phyloP scores from a whole-genome alignment of 2,888 invertebrate genomes.

The Diaphora mendica region DNA sequence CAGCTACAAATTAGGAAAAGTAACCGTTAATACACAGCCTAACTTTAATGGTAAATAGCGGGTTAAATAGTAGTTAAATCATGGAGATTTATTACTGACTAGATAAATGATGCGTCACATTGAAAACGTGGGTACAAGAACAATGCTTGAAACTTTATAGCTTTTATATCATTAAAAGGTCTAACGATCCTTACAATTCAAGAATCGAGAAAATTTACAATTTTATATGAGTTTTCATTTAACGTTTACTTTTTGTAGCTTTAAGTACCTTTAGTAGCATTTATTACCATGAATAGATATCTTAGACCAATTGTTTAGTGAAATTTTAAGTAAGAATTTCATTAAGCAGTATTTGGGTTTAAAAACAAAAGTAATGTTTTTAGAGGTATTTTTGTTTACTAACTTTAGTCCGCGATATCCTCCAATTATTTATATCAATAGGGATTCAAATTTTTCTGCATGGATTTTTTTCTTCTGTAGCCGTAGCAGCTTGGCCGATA shows the following conservation, averaged over 20 bases:
- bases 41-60: constrained; percentile 31
- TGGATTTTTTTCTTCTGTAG: neutral
- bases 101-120: constrained; percentile 31
- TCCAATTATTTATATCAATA: neutral
- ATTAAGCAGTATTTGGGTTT: neutral
- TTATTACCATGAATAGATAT: neutral
- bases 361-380: neutral
- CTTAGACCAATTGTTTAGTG: neutral
- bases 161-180: constrained; percentile 19
- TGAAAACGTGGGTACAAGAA: constrained; percentile 17
- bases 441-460: neutral
- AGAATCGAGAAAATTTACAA: neutral
- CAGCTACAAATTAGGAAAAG: constrained; percentile 44
- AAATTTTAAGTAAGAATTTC: neutral
- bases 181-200: neutral
- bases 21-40: constrained; percentile 33
- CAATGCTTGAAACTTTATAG: constrained; percentile 30
- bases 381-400: neutral
- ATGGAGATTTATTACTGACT: constrained; percentile 39
- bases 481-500: neutral
- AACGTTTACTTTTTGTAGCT: neutral
- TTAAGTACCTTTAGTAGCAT: neutral
- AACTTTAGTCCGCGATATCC: neutral
- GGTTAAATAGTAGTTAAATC: constrained; percentile 41
- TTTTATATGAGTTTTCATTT: neutral